Evolutionary conservation across 2,888 invertebrate species (phyloP).

Genomic region (Oasisia sp.): DNA sequence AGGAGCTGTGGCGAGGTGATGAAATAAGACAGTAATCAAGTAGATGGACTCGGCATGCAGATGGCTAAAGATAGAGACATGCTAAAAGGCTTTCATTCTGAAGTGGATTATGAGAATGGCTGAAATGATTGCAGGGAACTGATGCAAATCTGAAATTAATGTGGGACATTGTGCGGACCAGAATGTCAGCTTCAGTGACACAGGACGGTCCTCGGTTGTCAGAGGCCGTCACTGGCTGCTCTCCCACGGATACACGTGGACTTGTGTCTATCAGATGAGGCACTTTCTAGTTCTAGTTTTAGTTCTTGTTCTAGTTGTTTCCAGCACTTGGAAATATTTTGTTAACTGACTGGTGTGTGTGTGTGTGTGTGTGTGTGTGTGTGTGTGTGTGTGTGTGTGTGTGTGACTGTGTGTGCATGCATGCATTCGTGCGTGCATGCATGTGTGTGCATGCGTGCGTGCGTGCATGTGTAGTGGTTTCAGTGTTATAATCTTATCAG

Average conservation of each 20-base stretch:
- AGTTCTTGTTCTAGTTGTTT: too few species aligned
- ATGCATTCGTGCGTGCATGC: too few species aligned
- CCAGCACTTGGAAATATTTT: too few species aligned
- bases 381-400: too few species aligned
- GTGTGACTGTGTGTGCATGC: too few species aligned
- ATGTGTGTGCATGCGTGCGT: too few species aligned
- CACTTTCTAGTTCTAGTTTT: too few species aligned
- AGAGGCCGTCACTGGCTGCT: not conserved
- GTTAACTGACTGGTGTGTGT: too few species aligned
- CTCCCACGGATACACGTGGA: not conserved
- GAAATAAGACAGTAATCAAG: not conserved
- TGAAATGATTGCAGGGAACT: slow-evolving; percentile 2
- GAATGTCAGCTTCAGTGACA: not conserved
- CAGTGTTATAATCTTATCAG: too few species aligned
- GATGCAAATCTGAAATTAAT: slow-evolving; percentile 17
- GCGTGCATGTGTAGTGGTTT: too few species aligned
- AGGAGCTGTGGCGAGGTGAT: not conserved
- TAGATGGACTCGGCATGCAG: not conserved
- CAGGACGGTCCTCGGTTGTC: not conserved
- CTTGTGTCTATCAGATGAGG: too few species aligned
- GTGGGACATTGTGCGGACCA: not conserved
- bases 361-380: too few species aligned
- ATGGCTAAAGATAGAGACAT: not conserved
- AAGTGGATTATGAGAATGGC: not conserved
- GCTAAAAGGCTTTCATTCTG: not conserved